Evolutionary conservation across 2,888 invertebrate genomes (phyloP), one percentile per base, ranked within the genome.

Genomic region (Spodoptera exigua): DNA sequence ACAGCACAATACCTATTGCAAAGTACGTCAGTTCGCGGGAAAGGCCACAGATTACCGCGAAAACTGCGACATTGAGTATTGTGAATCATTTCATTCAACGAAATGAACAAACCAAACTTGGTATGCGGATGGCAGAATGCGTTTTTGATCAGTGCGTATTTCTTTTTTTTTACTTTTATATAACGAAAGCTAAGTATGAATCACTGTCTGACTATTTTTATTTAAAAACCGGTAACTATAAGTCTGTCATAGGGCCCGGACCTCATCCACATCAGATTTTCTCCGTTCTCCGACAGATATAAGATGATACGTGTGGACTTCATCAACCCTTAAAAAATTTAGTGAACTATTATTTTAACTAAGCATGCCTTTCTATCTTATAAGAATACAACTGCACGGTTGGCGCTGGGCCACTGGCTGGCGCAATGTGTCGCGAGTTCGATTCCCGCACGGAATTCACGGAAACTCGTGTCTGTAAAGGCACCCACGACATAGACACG

Each of bases 61-160:
- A 85, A 80, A 65, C 58, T 61, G 68, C 63, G 76, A 74, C 76
- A 76, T 76, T 80, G 69, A 49, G 32, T 46, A 18, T 41, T 48
- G 74, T 85, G 83, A 84, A 70, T 82, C 83, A 84, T 58, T 70
- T 73, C 79, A 76, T 76, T 78, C 79, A 74, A 45, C 59, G 55
- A 74, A 72, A 57, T 47, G 59, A 67, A 72, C 49, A 63, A 74
- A 62, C 53, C 43, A 17, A 58, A 49, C 27, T 57, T 66, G 75
- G 70, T 58, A 73, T 78, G 70, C 61, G 71, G 61, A 45, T 43
- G 32, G 7, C 27, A 27, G 27, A 54, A 54, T 68, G 49, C 52
- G 49, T 45, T 61, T 62, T 49, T 61, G 61, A 72, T 72, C 72
- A 64, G 63, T 72, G 62, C 58, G 58, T 64, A 64, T 46, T 57